Percentiles rank a stretch among this genome's conserved stretches.
Conservation (phyloP, 1,140 invertebrate genomes). For the Bombus sibiricus region DNA sequence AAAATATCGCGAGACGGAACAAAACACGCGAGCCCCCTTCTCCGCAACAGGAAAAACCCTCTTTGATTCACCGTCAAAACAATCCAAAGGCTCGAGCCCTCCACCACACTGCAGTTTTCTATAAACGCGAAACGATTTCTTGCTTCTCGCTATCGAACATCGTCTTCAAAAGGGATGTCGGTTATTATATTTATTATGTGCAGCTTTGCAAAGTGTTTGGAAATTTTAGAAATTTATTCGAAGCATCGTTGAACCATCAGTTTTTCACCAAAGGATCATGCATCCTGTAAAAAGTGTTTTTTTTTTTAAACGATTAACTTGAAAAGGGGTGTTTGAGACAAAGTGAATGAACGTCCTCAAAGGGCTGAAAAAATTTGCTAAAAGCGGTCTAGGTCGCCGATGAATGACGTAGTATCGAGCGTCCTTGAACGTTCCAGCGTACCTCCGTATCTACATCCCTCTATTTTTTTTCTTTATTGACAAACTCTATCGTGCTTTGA, state of each 20-base stretch:
- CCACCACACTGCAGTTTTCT: not conserved
- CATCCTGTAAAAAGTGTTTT: not conserved
- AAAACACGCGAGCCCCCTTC: slow-evolving; percentile 41
- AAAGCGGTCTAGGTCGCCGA: not conserved
- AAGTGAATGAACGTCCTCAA: too few species aligned
- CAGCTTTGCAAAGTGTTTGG: not conserved
- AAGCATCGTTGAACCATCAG: not conserved
- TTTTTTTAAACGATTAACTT: not conserved
- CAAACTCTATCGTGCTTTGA: not conserved
- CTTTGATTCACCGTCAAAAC: slow-evolving; percentile 41
- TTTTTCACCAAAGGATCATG: not conserved
- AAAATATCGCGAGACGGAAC: slow-evolving; percentile 59
- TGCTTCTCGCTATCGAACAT: not conserved
- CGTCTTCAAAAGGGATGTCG: not conserved
- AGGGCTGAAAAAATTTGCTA: not conserved
- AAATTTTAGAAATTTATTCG: not conserved
- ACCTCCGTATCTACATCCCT: not conserved
- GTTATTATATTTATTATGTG: not conserved
- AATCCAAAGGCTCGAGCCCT: slow-evolving; percentile 13
- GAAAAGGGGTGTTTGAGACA: not conserved
- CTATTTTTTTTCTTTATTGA: not conserved
- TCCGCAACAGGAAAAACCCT: not conserved
- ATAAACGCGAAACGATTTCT: slow-evolving; percentile 20
- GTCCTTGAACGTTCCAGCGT: not conserved
- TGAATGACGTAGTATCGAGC: not conserved